Evolutionary conservation across 2,888 invertebrate species (phyloP), one percentile per base, ranked within the genome.

Genomic region (Eurytoma californica): DNA sequence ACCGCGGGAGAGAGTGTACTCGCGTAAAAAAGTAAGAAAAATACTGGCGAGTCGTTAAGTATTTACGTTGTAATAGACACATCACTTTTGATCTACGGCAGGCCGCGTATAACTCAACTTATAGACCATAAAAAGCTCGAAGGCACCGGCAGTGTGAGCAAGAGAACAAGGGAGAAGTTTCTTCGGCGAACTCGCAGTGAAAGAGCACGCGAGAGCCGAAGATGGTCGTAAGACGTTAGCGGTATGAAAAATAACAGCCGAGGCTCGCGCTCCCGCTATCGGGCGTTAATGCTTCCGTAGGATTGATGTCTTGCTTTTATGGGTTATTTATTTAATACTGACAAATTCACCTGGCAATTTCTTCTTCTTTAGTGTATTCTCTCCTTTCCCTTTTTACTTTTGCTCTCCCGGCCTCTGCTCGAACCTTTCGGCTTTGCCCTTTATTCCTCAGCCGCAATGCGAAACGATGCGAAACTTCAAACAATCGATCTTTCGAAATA

Each of bases 271-370:
- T 12, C 83, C 81, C 80, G 84, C 83, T 89, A 89, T 89, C 87
- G 88, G 86, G 87, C 89, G 88, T 89, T 90, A 90, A 90, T 89
- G 89, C 86, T 86, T 87, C 86, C 83, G 85, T 63, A 73, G 88
- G 87, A 90, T 89, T 88, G 89, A 90, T 89, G 89, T 86, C 86
- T 86, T 84, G 84, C 85, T 86, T 90, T 90, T 89, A 90, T 89
- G 89, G 88, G 87, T 89, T 89, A 90, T 90, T 90, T 89, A 89
- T 90, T 89, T 89, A 90, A 90, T 89, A 88, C 89, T 88, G 88
- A 89, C 89, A 89, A 90, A 89, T 88, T 88, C 86, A 84, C 85
- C 84, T 82, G 78, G 78, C 72, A 57, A 75, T 80, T 82, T 75
- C 79, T 79, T 77, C 82, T 79, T 53, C 69, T 69, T 66, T 58